Conservation (phyloP, 2,888 invertebrate species). For the Stenotaenia linearis region DNA sequence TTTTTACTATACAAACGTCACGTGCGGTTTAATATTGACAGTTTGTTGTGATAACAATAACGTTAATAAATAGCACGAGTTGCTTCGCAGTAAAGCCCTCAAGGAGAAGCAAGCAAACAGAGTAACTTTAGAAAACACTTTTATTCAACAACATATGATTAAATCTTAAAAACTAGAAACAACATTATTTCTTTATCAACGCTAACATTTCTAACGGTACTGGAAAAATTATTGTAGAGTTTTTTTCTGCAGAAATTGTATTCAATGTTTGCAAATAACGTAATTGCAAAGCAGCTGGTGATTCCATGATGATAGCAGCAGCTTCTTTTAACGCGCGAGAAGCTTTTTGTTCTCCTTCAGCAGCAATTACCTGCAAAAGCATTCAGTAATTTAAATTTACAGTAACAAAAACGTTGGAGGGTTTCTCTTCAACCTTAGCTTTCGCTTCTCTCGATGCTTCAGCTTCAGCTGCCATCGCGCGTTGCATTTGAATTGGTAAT, state of each 20-base stretch:
- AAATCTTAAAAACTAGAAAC: neutral
- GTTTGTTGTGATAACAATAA: no score
- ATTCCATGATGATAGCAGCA: constrained; percentile 89
- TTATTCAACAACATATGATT: no score
- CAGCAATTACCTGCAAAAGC: constrained; percentile 88
- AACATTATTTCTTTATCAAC: neutral
- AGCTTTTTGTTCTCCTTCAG: constrained; percentile 94
- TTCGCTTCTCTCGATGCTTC: constrained; percentile 73
- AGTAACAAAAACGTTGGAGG: no score
- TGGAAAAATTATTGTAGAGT: constrained; percentile 95
- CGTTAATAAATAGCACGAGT: no score
- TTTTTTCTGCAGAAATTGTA: constrained; percentile 95
- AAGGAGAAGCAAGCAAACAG: no score
- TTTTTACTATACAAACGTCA: no score
- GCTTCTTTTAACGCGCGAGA: constrained; percentile 89
- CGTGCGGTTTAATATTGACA: no score
- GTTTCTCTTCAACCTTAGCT: constrained; percentile 58
- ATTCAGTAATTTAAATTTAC: no score
- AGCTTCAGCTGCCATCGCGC: constrained; percentile 78
- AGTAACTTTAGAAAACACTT: no score
- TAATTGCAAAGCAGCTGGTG: constrained; percentile 87
- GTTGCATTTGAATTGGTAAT: constrained; percentile 66
- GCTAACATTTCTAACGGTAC: constrained; percentile 57
- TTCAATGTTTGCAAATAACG: constrained; percentile 92
- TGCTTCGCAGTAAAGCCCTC: no score